These are phyloP conservation scores for Coptotermes formosanus DNA, from an alignment of 1,140 invertebrate genomes.

Conservation along the genomic window DNA sequence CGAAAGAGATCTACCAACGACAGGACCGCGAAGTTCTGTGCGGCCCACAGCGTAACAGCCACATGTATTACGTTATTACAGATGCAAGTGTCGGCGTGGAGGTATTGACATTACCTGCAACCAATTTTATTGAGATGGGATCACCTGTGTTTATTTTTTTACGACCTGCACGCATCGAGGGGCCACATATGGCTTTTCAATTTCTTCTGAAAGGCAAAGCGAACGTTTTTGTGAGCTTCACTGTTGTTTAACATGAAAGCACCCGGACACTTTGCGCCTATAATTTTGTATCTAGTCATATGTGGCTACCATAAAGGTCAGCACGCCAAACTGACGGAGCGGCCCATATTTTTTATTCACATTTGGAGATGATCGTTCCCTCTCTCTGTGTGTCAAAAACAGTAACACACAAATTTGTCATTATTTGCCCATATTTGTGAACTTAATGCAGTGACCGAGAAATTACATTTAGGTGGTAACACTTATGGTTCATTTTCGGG, in stretches of 20 bases:
- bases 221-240: neutral
- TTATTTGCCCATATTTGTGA: no score
- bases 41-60: neutral
- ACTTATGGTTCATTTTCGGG: no score
- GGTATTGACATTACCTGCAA: neutral
- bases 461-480: no score
- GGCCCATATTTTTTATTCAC: neutral
- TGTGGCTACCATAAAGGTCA: neutral
- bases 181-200: conserved; percentile 18
- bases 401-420: no score
- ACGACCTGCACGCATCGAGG: neutral
- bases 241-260: neutral
- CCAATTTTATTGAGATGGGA: neutral
- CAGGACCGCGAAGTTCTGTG: neutral
- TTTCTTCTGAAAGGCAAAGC: neutral
- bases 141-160: neutral
- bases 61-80: neutral
- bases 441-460: no score
- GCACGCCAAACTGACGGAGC: neutral
- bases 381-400: no score
- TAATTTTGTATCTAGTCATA: neutral
- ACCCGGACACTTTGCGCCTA: neutral
- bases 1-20: neutral
- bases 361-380: neutral
- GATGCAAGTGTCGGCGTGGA: neutral